Evolutionary conservation across 2,113 vertebrate species (phyloP), one percentile per base, ranked within the genome.

Genomic region (Solea solea): DNA sequence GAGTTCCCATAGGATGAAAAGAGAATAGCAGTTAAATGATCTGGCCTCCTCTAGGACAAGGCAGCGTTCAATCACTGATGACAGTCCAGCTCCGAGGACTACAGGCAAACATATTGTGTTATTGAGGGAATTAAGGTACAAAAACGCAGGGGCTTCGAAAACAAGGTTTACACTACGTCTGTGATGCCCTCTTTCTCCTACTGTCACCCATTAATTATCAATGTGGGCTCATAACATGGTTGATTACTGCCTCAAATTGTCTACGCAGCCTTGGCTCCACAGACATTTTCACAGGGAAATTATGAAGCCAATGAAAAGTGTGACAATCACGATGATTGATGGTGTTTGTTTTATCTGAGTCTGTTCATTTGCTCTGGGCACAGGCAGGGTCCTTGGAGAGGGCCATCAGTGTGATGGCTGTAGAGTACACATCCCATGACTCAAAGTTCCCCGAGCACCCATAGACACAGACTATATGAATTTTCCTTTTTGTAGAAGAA

Each of bases 1-100:
- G 13, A 58, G 53, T 64, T 63, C 82, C 82, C 80, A 21, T 8
- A 61, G 83, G 82, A 75, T 50, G 64, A 14, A 58, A 49, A 50
- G 79, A 84, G 63, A 87, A 83, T 72, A 80, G 74, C 79, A 81
- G 80, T 86, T 86, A 91, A 93, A 91, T 88, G 87, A 82, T 86
- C 66, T 79, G 88, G 78, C 83, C 87, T 88, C 86, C 84, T 83
- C 56, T 80, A 74, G 81, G 82, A 90, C 87, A 76, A 82, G 88
- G 59, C 68, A 48, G 76, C 75, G 66, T 83, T 92, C 90, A 89
- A 88, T 93, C 90, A 88, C 80, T 13, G 55, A 55, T 60, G 86
- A 88, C 89, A 89, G 71, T 66, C 59, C 63, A 44, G 69, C 86
- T 86, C 78, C 7, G 52, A 78, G 89, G 84, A 90, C 67, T 60